phyloP scores from a whole-genome alignment of 2,888 invertebrate species.

The Plagodis pulveraria region DNA sequence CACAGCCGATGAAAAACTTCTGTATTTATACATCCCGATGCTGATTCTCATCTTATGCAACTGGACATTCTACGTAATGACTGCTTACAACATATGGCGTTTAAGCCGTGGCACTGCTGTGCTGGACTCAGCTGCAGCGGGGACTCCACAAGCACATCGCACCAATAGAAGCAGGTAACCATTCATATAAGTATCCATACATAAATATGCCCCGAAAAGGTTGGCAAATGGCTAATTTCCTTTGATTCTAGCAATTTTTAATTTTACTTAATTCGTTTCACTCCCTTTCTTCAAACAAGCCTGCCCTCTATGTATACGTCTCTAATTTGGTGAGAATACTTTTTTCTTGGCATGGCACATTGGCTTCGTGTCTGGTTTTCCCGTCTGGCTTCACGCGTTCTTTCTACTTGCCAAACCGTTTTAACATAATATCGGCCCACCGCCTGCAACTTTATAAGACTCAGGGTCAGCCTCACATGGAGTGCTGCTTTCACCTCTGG shows the following conservation, averaged over 20 bases:
- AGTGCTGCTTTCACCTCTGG: too few species aligned
- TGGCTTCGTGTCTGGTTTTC: too few species aligned
- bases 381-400: too few species aligned
- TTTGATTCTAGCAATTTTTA: background rate
- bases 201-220: background rate
- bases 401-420: too few species aligned
- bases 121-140: constrained; percentile 60
- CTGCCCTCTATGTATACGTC: too few species aligned
- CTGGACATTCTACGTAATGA: constrained; percentile 73
- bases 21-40: constrained; percentile 73
- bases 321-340: too few species aligned
- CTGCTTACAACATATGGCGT: constrained; percentile 72
- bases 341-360: too few species aligned
- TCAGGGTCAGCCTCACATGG: too few species aligned
- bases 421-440: too few species aligned
- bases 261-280: too few species aligned
- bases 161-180: constrained; percentile 59
- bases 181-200: background rate
- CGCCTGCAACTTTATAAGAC: too few species aligned
- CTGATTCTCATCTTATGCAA: constrained; percentile 65
- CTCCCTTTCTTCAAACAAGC: too few species aligned
- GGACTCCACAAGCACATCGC: constrained; percentile 65
- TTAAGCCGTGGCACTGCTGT: constrained; percentile 63
- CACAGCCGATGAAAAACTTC: constrained; percentile 61
- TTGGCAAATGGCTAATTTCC: background rate